phyloP scores from a whole-genome alignment of 53 echinoderm and acorn worm genomes.

The Arbacia lixula region DNA sequence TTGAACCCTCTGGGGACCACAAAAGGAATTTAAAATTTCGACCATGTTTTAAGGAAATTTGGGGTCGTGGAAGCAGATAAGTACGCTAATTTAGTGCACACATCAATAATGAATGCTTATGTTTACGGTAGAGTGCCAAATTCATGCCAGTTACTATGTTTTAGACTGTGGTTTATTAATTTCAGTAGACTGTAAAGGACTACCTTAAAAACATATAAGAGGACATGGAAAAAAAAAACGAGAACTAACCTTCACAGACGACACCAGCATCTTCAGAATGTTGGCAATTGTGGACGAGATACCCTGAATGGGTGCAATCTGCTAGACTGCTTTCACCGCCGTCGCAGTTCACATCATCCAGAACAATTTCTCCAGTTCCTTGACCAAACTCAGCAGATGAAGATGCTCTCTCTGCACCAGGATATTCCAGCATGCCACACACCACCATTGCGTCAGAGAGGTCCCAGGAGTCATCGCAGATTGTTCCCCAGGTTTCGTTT shows the following conservation, averaged over 20 bases:
- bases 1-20: too few relatives aligned
- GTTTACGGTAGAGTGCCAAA: too few relatives aligned
- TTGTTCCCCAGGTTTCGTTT: too few relatives aligned
- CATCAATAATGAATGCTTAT: too few relatives aligned
- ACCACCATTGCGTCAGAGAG: conserved; percentile 4
- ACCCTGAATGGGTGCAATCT: conserved; percentile 7
- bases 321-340: conserved; percentile 25
- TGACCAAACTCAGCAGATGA: conserved; percentile 11
- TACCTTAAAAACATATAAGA: too few relatives aligned
- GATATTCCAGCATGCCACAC: conserved; percentile 32
- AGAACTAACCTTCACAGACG: conserved; percentile 25
- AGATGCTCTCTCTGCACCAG: not conserved
- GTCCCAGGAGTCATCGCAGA: conserved; percentile 27
- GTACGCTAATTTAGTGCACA: too few relatives aligned
- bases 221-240: not conserved
- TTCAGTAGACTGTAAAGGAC: too few relatives aligned
- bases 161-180: too few relatives aligned
- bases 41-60: too few relatives aligned
- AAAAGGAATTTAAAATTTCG: too few relatives aligned
- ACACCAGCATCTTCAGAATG: conserved; percentile 41
- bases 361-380: conserved; percentile 1
- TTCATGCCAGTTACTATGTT: too few relatives aligned
- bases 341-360: conserved; percentile 30
- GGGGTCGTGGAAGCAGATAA: too few relatives aligned
- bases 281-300: conserved; percentile 25